Percentiles rank a stretch among this genome's conserved stretches.
These are phyloP conservation scores for Dendronephthya gigantea DNA, from an alignment of 64 coral and sea anemone species.

Conservation along the genomic window DNA sequence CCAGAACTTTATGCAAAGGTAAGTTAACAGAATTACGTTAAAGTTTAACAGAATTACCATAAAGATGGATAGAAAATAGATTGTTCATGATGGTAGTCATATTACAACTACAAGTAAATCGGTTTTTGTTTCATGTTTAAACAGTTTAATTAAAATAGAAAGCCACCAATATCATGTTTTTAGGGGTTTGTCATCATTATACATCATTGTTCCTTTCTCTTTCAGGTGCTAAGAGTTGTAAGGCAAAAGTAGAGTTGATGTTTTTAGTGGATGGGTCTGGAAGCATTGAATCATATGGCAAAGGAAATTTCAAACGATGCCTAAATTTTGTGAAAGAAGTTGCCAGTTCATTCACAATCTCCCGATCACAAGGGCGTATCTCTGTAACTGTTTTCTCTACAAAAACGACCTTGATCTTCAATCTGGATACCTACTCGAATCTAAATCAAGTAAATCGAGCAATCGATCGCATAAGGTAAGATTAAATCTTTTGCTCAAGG, in stretches of 20 bases:
- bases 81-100: too few relatives aligned
- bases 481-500: too few relatives aligned
- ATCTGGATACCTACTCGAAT: constrained; percentile 16
- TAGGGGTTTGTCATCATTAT: too few relatives aligned
- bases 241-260: constrained; percentile 37
- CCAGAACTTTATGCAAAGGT: too few relatives aligned
- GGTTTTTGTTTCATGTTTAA: too few relatives aligned
- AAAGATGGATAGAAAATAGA: too few relatives aligned
- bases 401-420: neutral
- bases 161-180: too few relatives aligned
- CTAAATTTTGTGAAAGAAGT: constrained; percentile 41
- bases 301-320: constrained; percentile 34
- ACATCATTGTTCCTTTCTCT: neutral
- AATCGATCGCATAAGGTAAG: constrained; percentile 40
- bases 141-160: too few relatives aligned
- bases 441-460: neutral
- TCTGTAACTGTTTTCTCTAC: neutral
- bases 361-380: neutral
- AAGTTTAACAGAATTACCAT: too few relatives aligned
- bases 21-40: too few relatives aligned
- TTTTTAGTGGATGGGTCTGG: constrained; percentile 44
- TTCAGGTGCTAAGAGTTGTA: neutral
- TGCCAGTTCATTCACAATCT: constrained; percentile 18
- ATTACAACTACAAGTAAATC: too few relatives aligned
- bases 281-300: constrained; percentile 27